These are phyloP conservation scores for Tetragonisca angustula DNA, from an alignment of 2,888 invertebrate genomes.

Conservation along the genomic window DNA sequence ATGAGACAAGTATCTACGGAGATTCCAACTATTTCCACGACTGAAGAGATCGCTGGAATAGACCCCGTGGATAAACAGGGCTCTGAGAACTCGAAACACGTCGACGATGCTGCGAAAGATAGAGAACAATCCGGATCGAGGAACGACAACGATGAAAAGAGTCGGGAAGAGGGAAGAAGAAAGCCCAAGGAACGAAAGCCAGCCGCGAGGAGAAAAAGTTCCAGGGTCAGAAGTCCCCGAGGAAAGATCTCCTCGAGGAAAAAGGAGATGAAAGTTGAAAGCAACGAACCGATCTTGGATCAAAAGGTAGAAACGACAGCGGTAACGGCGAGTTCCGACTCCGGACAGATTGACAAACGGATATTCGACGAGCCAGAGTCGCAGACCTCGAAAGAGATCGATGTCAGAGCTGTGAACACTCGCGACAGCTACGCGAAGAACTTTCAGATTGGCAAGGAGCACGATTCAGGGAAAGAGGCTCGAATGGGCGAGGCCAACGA, in stretches of 20 bases:
- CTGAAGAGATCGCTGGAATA: background rate
- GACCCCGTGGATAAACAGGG: background rate
- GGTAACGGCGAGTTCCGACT: slow-evolving; percentile 7
- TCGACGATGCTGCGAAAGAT: background rate
- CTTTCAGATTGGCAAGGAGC: slow-evolving; percentile 33
- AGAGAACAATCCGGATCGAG: background rate
- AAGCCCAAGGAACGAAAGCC: slow-evolving; percentile 28
- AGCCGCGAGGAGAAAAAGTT: slow-evolving; percentile 42
- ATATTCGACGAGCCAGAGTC: slow-evolving; percentile 67
- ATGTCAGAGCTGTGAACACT: slow-evolving; percentile 58
- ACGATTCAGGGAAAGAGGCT: slow-evolving; percentile 13
- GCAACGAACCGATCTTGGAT: background rate
- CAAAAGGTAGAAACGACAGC: slow-evolving; percentile 15
- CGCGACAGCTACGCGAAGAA: slow-evolving; percentile 48
- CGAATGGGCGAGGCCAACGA: slow-evolving; percentile 29
- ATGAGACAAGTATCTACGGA: slow-evolving; percentile 9
- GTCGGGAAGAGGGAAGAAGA: background rate
- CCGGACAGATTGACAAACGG: slow-evolving; percentile 58
- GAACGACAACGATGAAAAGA: background rate
- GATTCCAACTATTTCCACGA: slow-evolving; percentile 23
- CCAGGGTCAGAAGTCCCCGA: slow-evolving; percentile 45
- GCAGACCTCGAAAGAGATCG: slow-evolving; percentile 66
- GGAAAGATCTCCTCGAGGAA: slow-evolving; percentile 48
- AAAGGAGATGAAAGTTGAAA: slow-evolving; percentile 27
- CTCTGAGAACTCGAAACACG: background rate